Evolutionary conservation across 2,888 invertebrate species (phyloP), one percentile per base, ranked within the genome.

Genomic region (Melipona beecheii): DNA sequence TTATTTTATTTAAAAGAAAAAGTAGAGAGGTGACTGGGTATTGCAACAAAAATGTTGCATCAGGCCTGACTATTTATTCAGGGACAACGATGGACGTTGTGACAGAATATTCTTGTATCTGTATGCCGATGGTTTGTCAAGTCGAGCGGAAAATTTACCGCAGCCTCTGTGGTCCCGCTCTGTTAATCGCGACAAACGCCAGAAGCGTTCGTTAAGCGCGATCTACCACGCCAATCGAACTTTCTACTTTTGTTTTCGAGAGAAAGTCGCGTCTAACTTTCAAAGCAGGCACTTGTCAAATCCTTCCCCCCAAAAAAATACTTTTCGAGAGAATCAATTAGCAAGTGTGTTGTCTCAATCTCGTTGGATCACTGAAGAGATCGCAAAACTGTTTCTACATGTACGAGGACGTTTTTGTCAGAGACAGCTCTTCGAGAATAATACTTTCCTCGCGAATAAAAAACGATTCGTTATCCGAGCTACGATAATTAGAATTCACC

Each of bases 191-290:
- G 31, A 77, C 36, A 65, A 62, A 65, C 60, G 64, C 54, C 71
- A 80, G 31, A 78, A 84, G 80, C 50, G 13, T 79, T 36, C 36
- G 49, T 79, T 72, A 87, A 86, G 74, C 81, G 58, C 81, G 82
- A 90, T 86, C 77, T 75, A 58, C 72, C 74, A 69, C 71, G 79
- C 73, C 78, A 75, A 71, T 52, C 91, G 87, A 88, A 85, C 85
- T 84, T 85, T 91, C 92, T 86, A 92, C 91, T 91, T 31, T 91
- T 91, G 90, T 88, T 87, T 43, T 84, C 86, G 68, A 78, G 87
- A 86, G 91, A 91, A 90, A 91, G 91, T 91, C 43, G 85, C 43
- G 31, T 17, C 31, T 66, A 19, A 19, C 43, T 43, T 43, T 43
- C 43, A 43, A 43, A 2, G 9, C 43, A 1, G 9, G 2, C 9